A percentile compares a stretch with the other conserved stretches of the same genome.
Conservation (phyloP, 2,113 vertebrate species). For the Gnathonemus longibarbis region DNA sequence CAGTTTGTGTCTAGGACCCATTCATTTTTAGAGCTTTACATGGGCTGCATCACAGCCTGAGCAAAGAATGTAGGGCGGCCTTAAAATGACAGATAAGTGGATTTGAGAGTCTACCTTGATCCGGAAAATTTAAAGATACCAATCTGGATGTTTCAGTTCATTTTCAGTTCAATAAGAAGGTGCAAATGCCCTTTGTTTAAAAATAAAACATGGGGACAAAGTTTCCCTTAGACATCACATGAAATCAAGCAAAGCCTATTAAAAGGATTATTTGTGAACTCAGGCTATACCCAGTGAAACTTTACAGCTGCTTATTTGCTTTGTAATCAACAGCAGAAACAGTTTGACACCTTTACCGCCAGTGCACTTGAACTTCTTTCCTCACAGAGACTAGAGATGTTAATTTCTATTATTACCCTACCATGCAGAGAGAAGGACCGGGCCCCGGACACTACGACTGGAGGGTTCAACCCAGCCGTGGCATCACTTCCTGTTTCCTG, state of each 20-base stretch:
- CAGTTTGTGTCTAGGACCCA: background rate
- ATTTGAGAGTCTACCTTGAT: background rate
- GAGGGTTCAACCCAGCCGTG: constrained; percentile 32
- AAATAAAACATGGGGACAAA: background rate
- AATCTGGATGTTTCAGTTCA: background rate
- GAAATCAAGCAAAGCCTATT: background rate
- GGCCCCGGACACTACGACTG: constrained; percentile 64
- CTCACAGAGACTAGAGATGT: background rate
- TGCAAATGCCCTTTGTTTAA: background rate
- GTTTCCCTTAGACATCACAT: background rate
- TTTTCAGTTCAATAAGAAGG: background rate
- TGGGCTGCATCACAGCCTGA: background rate
- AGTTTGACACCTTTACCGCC: background rate
- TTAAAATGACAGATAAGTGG: background rate
- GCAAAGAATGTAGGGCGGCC: background rate
- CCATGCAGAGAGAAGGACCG: constrained; percentile 62
- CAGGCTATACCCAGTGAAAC: background rate
- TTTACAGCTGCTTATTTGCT: background rate
- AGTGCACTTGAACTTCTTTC: background rate
- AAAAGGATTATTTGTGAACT: background rate
- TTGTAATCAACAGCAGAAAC: background rate
- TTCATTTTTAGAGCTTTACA: background rate
- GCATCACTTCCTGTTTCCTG: constrained; percentile 68
- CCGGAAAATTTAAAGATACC: background rate
- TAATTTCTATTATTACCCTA: background rate